Evolutionary conservation across 53 echinoderm and acorn worm genomes (phyloP).

Genomic region (Apostichopus leukothele): DNA sequence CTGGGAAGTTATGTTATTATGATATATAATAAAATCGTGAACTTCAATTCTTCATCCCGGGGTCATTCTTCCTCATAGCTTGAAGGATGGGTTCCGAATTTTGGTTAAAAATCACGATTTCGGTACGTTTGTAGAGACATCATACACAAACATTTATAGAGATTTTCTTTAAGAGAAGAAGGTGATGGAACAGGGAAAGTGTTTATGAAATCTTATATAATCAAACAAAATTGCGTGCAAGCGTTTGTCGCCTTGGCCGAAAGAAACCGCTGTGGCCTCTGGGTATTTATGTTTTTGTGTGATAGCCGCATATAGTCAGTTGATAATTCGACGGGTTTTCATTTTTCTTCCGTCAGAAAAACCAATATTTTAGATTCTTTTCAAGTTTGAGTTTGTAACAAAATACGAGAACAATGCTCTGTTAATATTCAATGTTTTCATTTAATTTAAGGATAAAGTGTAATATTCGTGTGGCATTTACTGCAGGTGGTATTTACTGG

Average conservation of each 20-base stretch:
- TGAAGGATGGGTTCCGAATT: not conserved
- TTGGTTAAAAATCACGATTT: slow-evolving; percentile 42
- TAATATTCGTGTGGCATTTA: no score
- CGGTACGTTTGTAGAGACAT: slow-evolving; percentile 21
- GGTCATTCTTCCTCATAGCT: slow-evolving; percentile 16
- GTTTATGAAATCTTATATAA: not conserved
- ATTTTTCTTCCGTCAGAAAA: no score
- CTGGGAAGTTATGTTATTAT: no score
- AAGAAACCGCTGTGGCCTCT: not conserved
- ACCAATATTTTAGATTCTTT: no score
- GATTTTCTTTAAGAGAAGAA: not conserved
- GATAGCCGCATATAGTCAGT: not conserved
- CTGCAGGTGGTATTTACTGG: no score
- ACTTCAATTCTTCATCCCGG: not conserved
- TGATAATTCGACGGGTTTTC: no score
- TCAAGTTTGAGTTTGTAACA: no score
- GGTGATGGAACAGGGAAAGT: not conserved
- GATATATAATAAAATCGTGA: not conserved
- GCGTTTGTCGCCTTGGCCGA: not conserved
- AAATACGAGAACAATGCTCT: no score
- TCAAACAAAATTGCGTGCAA: not conserved
- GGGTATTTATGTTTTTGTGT: not conserved
- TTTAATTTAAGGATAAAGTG: no score
- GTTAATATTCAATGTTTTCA: no score
- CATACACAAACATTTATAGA: not conserved